Conservation (phyloP, 2,888 invertebrate genomes). For the Troides oblongomaculatus region DNA sequence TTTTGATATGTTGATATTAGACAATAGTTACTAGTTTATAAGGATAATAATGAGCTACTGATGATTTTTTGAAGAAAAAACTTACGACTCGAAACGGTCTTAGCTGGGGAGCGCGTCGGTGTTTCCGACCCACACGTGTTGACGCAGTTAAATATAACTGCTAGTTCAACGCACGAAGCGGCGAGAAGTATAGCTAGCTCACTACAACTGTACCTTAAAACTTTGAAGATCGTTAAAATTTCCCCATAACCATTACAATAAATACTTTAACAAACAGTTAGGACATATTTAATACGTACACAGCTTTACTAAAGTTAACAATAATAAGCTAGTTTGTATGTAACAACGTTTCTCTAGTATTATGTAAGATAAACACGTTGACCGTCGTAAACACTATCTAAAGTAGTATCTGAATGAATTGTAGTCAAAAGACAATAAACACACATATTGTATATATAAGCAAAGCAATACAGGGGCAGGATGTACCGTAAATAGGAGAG, state of each 20-base stretch:
- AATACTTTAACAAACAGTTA: constrained; percentile 32
- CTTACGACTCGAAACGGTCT: constrained; percentile 50
- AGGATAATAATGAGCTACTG: background rate
- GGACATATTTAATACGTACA: constrained; percentile 16
- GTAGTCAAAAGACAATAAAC: constrained; percentile 4
- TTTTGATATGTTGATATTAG: no score
- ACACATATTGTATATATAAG: background rate
- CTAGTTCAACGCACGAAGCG: constrained; percentile 74
- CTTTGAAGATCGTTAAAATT: constrained; percentile 27
- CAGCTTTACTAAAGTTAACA: constrained; percentile 30
- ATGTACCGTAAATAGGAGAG: background rate
- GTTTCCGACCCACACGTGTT: constrained; percentile 65
- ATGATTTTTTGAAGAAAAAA: constrained; percentile 37
- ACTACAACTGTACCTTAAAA: constrained; percentile 50
- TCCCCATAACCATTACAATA: constrained; percentile 34
- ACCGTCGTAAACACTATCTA: constrained; percentile 45
- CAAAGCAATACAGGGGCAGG: background rate
- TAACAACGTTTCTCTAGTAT: constrained; percentile 35
- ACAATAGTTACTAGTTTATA: background rate
- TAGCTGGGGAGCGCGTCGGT: constrained; percentile 57
- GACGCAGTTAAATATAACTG: constrained; percentile 76
- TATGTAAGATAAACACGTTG: constrained; percentile 45
- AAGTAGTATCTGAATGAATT: constrained; percentile 32
- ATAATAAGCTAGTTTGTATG: constrained; percentile 33
- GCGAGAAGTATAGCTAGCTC: constrained; percentile 62